Evolutionary conservation across 2,888 invertebrate species (phyloP), one percentile per base, ranked within the genome.

Genomic region (Neocrepidodera transversa): DNA sequence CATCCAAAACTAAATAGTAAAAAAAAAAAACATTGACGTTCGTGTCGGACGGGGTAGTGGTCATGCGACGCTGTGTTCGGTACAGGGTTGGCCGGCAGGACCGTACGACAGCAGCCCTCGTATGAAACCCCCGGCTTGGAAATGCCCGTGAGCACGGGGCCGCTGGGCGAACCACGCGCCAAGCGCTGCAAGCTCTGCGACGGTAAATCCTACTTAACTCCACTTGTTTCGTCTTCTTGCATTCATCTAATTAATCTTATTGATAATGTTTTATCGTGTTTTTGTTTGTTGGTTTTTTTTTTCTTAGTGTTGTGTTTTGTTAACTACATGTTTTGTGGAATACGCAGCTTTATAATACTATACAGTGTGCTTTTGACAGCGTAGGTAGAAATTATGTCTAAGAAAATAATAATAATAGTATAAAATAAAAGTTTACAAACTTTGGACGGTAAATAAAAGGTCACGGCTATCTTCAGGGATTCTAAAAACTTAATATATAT

Each of bases 101-200:
- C 50, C 47, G 38, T 50, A 50, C 3, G 23, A 23, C 45, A 32
- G 54, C 59, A 54, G 66, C 64, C 63, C 64, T 64, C 67, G 68
- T 67, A 63, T 66, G 64, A 67, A 56, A 59, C 67, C 52, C 51
- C 65, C 72, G 65, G 71, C 70, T 69, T 64, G 72, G 82, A 82
- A 78, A 85, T 85, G 85, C 85, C 85, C 82, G 85, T 85, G 81
- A 84, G 84, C 82, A 84, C 83, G 80, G 84, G 84, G 80, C 79
- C 81, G 79, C 80, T 81, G 82, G 86, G 85, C 82, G 86, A 87
- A 84, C 91, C 91, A 84, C 89, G 90, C 87, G 90, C 91, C 83
- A 92, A 92, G 85, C 91, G 92, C 88, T 92, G 92, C 90, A 91
- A 89, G 86, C 91, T 91, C 84, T 92, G 92, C 89, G 91, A 92